A percentile compares a stretch with the other conserved stretches of the same genome.
These are phyloP conservation scores for Erynnis tages DNA, from an alignment of 2,888 invertebrate species.

Conservation along the genomic window DNA sequence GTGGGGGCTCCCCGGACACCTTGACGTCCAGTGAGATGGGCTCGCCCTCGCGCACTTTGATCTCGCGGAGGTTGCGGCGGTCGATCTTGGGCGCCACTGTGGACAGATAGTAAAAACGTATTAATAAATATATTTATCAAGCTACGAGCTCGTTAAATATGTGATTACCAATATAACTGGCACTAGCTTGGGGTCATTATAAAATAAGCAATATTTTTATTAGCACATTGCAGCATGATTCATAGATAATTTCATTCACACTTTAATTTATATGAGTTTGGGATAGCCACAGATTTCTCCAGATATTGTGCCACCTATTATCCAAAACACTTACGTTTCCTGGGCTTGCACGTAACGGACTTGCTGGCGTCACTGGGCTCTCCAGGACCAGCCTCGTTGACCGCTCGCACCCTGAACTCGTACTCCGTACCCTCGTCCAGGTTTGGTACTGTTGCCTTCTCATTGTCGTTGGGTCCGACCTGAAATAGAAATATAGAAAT, in stretches of 20 bases:
- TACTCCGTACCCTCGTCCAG: slow-evolving; percentile 96
- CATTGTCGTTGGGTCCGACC: slow-evolving; percentile 83
- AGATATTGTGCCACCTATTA: too few relatives aligned
- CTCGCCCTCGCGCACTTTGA: slow-evolving; percentile 95
- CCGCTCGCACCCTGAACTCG: slow-evolving; percentile 94
- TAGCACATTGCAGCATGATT: too few relatives aligned
- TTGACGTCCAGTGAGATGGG: slow-evolving; percentile 94
- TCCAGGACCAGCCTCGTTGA: slow-evolving; percentile 96
- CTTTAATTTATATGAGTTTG: too few relatives aligned
- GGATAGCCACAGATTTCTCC: too few relatives aligned
- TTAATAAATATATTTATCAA: background rate
- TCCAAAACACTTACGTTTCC: slow-evolving; percentile 84
- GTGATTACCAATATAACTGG: too few relatives aligned
- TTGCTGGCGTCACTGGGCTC: slow-evolving; percentile 94
- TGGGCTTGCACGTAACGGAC: slow-evolving; percentile 91
- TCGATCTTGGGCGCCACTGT: slow-evolving; percentile 98
- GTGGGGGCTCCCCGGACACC: slow-evolving; percentile 94
- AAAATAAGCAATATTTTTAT: too few relatives aligned
- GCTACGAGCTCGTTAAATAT: too few relatives aligned
- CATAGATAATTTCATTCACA: too few relatives aligned
- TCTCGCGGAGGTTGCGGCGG: slow-evolving; percentile 90
- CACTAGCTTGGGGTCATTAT: too few relatives aligned
- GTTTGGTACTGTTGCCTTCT: slow-evolving; percentile 91
- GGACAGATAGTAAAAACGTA: background rate
- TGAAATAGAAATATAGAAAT: too few relatives aligned